Evolutionary conservation across 2,113 vertebrate genomes (phyloP), one percentile per base, ranked within the genome.

Genomic region (Platanista minor): DNA sequence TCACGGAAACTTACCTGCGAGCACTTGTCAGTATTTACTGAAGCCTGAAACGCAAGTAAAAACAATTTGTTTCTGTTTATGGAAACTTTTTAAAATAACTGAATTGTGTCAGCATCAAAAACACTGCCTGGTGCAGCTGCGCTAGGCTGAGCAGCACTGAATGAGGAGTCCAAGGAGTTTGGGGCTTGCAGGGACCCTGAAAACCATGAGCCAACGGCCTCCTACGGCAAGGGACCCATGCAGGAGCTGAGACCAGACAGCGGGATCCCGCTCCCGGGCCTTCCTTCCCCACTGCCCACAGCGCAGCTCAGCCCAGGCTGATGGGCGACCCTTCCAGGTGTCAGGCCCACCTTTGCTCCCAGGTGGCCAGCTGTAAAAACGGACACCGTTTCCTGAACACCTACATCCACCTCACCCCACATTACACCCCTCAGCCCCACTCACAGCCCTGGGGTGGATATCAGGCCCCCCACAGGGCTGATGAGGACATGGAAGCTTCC

Each of bases 31-130:
- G 23, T 31, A 69, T 87, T 92, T 75, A 88, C 21, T 81, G 54
- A 82, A 8, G 39, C 39, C n/a, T 52, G 64, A 92, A 87, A 89
- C 46, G 33, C 43, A 75, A 85, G 81, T 46, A 23, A 66, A 80
- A 67, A 33, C 87, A 54, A 61, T 74, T 86, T 74, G 31, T 78
- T 82, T 81, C 64, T 91, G 15, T 31, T 96, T 69, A 7, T 10
- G 29, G 20, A 91, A 93, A 77, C 84, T 89, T 80, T 91, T 71
- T 86, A 91, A 66, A 93, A 95, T 31, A 87, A 31, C 82, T 93
- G 71, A 88, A 71, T 27, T 80, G 2, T 46, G 7, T 84, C 83
- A 69, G 57, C 57, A 49, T 71, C 21, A 67, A 78, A 81, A 92
- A 59, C 23, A 1, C 6, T 27, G 9, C 23, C 39, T 61, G 75